phyloP scores from a whole-genome alignment of 30 jellyfish, hydroid and myxozoan genomes.

The Turritopsis dohrnii region DNA sequence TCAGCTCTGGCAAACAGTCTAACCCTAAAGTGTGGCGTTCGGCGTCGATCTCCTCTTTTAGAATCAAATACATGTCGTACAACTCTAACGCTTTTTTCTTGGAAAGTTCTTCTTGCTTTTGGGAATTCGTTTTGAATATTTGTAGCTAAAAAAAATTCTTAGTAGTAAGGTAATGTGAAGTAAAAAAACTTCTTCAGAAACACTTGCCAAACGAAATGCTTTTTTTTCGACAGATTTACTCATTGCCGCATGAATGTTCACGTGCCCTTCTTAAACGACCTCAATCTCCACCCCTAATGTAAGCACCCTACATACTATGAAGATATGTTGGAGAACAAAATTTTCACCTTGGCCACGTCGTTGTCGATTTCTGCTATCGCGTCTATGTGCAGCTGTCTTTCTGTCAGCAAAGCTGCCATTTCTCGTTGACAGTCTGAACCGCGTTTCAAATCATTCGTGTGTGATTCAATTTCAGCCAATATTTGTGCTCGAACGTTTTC shows the following conservation, averaged over 20 bases:
- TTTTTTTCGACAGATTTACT: too few species aligned
- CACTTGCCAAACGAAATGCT: too few species aligned
- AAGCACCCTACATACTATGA: neutral
- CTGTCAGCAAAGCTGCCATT: neutral
- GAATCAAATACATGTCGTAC: neutral
- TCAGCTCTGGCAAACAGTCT: neutral
- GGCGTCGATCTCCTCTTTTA: neutral
- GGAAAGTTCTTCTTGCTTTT: neutral
- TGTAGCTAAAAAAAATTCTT: constrained; percentile 5
- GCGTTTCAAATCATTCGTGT: neutral
- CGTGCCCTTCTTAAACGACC: too few species aligned
- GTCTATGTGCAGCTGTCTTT: neutral
- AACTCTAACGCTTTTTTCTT: neutral
- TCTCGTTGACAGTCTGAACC: neutral
- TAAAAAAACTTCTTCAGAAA: too few species aligned
- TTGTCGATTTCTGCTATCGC: constrained; percentile 5
- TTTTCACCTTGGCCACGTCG: neutral
- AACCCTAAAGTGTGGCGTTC: neutral
- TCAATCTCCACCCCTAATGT: neutral
- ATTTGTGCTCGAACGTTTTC: neutral
- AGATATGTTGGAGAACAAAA: neutral
- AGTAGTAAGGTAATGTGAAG: too few species aligned
- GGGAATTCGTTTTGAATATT: neutral
- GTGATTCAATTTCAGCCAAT: constrained; percentile 1
- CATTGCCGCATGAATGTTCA: too few species aligned